Conservation (phyloP, 2,797 vertebrate genomes). For the Onychomys arenicola region DNA sequence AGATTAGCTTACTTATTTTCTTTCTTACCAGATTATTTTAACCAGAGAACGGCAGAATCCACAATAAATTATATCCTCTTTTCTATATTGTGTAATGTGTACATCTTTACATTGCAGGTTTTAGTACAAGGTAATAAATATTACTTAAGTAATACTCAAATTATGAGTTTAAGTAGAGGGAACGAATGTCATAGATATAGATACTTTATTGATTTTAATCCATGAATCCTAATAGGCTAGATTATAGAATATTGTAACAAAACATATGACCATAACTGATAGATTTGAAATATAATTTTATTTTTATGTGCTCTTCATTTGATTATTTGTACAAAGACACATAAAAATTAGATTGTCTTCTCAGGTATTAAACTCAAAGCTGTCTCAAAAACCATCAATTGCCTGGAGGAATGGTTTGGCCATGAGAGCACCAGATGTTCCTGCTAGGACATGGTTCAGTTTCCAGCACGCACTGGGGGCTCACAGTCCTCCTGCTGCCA, state of each 20-base stretch:
- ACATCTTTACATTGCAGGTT: neutral
- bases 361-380: neutral
- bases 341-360: neutral
- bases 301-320: neutral
- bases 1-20: neutral
- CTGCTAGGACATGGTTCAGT: neutral
- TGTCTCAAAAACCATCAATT: neutral
- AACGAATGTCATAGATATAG: neutral
- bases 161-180: neutral
- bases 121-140: neutral
- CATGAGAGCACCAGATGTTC: neutral
- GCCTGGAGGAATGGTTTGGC: neutral
- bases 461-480: neutral
- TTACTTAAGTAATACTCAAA: constrained; percentile 14
- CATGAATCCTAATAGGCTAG: neutral
- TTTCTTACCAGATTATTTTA: neutral
- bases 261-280: neutral
- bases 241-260: neutral
- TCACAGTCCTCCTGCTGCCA: neutral
- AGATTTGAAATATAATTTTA: neutral
- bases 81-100: neutral
- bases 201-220: neutral
- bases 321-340: neutral
- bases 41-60: neutral
- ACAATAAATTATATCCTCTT: neutral